Evolutionary conservation across 2,888 invertebrate species (phyloP).

Genomic region (Neria commutata): DNA sequence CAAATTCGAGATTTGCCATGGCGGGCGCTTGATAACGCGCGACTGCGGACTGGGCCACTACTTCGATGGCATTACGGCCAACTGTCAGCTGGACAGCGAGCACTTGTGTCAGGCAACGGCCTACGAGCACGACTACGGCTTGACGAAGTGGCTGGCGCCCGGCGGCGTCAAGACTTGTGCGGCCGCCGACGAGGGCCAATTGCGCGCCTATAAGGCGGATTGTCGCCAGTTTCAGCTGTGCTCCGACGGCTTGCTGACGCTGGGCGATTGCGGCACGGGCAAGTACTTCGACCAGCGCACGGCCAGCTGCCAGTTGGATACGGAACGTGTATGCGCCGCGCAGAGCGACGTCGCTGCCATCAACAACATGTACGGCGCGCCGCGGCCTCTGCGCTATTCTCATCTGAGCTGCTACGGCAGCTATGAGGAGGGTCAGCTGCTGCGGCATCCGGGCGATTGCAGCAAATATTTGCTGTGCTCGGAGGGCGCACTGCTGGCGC

Average conservation of each 20-base stretch:
- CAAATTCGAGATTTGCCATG: slow-evolving; percentile 19
- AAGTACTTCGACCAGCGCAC: slow-evolving; percentile 39
- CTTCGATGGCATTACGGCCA: slow-evolving; percentile 30
- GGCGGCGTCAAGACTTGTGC: not conserved
- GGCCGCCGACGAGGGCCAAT: slow-evolving; percentile 28
- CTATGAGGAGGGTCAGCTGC: not conserved
- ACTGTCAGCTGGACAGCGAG: slow-evolving; percentile 33
- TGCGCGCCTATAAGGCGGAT: slow-evolving; percentile 35
- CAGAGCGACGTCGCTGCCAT: too few species aligned
- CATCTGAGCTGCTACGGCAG: not conserved
- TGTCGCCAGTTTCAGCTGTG: slow-evolving; percentile 47
- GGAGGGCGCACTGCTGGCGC: slow-evolving; percentile 29
- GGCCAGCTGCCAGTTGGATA: slow-evolving; percentile 39
- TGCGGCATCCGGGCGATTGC: too few species aligned
- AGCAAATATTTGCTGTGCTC: slow-evolving; percentile 37
- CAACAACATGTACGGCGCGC: too few species aligned
- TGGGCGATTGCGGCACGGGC: slow-evolving; percentile 44
- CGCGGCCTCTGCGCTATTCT: too few species aligned
- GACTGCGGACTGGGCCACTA: slow-evolving; percentile 31
- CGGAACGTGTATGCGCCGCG: slow-evolving; percentile 7
- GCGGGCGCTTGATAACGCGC: slow-evolving; percentile 12
- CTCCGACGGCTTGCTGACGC: slow-evolving; percentile 33
- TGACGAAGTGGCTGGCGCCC: not conserved
- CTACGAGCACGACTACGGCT: not conserved
- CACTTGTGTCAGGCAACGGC: slow-evolving; percentile 21